These are phyloP conservation scores for Hirtodrosophila alboralis DNA, from an alignment of 2,888 invertebrate species.

Conservation along the genomic window DNA sequence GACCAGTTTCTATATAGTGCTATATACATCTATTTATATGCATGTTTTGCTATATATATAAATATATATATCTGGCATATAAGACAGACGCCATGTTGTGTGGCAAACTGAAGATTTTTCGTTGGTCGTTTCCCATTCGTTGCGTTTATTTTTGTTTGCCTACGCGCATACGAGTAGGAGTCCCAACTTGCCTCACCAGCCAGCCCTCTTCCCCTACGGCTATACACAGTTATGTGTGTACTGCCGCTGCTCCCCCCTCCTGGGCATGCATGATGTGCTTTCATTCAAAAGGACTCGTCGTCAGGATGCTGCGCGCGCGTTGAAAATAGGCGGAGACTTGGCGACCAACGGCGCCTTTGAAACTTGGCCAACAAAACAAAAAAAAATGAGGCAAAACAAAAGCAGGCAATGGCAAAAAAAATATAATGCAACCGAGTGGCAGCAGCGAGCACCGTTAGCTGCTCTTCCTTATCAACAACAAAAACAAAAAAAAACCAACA, in stretches of 20 bases:
- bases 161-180: conserved; percentile 62
- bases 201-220: conserved; percentile 7
- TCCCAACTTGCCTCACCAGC: neutral
- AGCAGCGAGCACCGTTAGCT: conserved; percentile 41
- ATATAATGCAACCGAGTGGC: conserved; percentile 45
- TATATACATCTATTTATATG: conserved; percentile 13
- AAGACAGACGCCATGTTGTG: conserved; percentile 72
- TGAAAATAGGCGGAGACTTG: conserved; percentile 83
- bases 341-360: conserved; percentile 53
- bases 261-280: conserved; percentile 44
- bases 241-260: too few species aligned
- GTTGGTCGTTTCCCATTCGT: conserved; percentile 67
- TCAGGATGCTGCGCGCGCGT: conserved; percentile 83
- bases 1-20: conserved; percentile 9
- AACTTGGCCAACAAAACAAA: conserved; percentile 34
- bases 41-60: conserved; percentile 11
- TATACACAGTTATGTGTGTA: conserved; percentile 26
- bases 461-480: conserved; percentile 51
- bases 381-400: conserved; percentile 16
- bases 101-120: conserved; percentile 51
- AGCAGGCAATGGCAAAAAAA: conserved; percentile 26
- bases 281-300: conserved; percentile 33
- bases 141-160: conserved; percentile 61
- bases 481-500: conserved; percentile 28
- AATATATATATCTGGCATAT: conserved; percentile 19